Base-by-base conservation (phyloP, 2,113 vertebrate species). In the Pagrus major region DNA sequence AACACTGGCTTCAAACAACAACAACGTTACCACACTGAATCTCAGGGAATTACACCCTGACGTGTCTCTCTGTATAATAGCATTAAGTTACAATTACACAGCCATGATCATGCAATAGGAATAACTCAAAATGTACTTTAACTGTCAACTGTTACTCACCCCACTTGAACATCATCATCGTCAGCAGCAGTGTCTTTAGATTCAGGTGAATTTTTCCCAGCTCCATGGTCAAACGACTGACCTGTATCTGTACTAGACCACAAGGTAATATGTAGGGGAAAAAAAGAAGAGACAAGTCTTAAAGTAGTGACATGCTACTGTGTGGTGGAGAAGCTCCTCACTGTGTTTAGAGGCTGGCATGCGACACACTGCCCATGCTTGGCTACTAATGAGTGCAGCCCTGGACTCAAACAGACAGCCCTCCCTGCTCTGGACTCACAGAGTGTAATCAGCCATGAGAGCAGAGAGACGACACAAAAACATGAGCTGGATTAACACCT, bases 101-200 rank as follows among this genome's bases (percentile, higher is more conserved):
- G 37, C 51, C 4, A 41, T 25, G 2, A 25, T 37, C 54, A n/a
- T 75, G 27, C 16, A 31, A 21, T 23, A 42, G 7, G 8, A 54
- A 27, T 6, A 33, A 37, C 9, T 27, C 16, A 42, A 66, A 23
- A 41, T 33, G 51, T 27, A 18, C 6, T 63, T 2, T 16, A 54
- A 16, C 27, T 23, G 23, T 15, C 6, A 58, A 29, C 3, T 16
- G 11, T 7, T 29, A 91, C 92, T 91, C 72, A 94, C 93, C 93
- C 92, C 91, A 93, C 68, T 91, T 91, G 44, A 96, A 92, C 88
- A 95, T 92, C 91, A 94, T 93, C 89, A 94, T 93, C 0, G 90
- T 92, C 80, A 93, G 85, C 87, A 92, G 89, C 68, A 84, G 0
- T 8, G 93, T 85, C 83, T 86, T 92, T 9, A 93, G 86, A 59